These are phyloP conservation scores for Thryonomys swinderianus DNA, from an alignment of 2,113 vertebrate genomes.

Conservation along the genomic window DNA sequence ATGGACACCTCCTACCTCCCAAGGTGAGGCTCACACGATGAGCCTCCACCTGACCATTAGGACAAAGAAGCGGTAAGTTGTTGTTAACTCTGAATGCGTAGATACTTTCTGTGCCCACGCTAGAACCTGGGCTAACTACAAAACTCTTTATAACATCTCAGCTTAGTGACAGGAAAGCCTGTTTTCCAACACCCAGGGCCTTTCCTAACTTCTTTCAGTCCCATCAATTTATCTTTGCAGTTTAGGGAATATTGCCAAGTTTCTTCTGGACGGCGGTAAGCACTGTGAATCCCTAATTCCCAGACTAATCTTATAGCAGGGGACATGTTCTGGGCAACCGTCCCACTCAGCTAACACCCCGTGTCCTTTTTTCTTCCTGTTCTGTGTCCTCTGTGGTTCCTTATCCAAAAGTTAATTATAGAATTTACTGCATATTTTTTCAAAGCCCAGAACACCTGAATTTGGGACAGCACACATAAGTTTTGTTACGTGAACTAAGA, in stretches of 20 bases:
- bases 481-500: not conserved
- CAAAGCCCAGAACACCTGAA: not conserved
- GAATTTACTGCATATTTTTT: constrained; percentile 30
- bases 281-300: constrained; percentile 73
- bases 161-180: constrained; percentile 28
- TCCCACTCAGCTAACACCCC: constrained; percentile 31
- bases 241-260: constrained; percentile 56
- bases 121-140: not conserved
- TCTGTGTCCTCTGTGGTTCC: constrained; percentile 43
- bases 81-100: not conserved
- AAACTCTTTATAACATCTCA: not conserved
- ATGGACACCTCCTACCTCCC: no score
- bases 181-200: constrained; percentile 33
- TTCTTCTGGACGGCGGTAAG: constrained; percentile 17
- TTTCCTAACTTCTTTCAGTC: constrained; percentile 25
- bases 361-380: constrained; percentile 39
- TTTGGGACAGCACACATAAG: not conserved
- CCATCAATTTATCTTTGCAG: constrained; percentile 57
- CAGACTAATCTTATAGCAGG: constrained; percentile 62
- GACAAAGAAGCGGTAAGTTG: not conserved
- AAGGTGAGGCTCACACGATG: accelerated
- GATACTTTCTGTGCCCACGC: not conserved
- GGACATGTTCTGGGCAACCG: constrained; percentile 38
- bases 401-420: constrained; percentile 63
- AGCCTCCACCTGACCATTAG: not conserved